Base-by-base conservation (phyloP, 2,113 vertebrate genomes). In the Coracopsis vasa region DNA sequence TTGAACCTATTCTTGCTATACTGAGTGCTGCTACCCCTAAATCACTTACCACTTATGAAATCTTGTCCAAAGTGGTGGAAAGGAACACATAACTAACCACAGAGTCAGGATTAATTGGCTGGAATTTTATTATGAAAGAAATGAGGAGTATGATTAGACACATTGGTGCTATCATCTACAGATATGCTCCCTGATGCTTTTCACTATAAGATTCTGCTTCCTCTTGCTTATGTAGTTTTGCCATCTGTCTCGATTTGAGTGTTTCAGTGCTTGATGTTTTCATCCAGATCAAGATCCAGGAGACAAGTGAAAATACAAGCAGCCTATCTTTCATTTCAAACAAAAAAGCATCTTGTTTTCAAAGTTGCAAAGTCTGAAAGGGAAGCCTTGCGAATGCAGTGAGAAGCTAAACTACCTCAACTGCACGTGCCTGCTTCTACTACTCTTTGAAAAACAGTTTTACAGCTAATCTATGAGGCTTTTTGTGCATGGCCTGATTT, bases 221-320 rank as follows among this genome's bases (percentile, higher is more conserved):
- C 42, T 92, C 58, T 83, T 95, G 75, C 92, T 93, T 88, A 67
- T 47, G 50, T 29, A 70, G 58, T 93, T 95, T 86, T 93, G 81
- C 90, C 84, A 95, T 87, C 94, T 91, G 74, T 83, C 88, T 83
- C 66, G 45, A 80, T 92, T 80, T 71, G 75, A 93, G 54, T 64
- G 71, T 87, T 94, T 91, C 67, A 74, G 39, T 86, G 75, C 75
- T 90, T 18, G 39, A 37, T 94, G 85, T 93, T 96, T 96, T 88
- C 90, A 85, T 86, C 85, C 90, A 88, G 90, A 88, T 90, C 85
- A 80, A 89, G 90, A 92, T 93, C 90, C 82, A 66, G 90, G 54
- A 95, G 88, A 90, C 64, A 88, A 95, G 66, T 62, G 75, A 79
- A 90, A 90, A 93, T 74, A 88, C 28, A 94, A 95, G 67, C 79